Base-by-base conservation (phyloP, 2,113 vertebrate species). In the Dicerorhinus sumatrensis region DNA sequence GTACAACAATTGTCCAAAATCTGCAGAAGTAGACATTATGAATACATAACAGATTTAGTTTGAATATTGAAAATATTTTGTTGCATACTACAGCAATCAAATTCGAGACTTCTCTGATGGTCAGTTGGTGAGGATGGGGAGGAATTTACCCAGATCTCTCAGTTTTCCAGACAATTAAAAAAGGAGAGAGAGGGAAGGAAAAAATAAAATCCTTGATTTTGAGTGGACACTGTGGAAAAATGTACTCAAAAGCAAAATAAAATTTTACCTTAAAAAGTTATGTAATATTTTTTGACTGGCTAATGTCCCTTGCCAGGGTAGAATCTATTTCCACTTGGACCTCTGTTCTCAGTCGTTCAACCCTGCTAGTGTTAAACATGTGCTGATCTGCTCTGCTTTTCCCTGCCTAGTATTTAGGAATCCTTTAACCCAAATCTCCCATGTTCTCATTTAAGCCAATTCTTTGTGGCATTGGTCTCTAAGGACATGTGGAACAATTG, bases 401-500 rank as follows among this genome's bases (percentile, higher is more conserved):
- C 29, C 54, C 33, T 92, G 56, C 10, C 39, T 39, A 16, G 14
- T 81, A 11, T 46, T 54, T 89, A 60, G 69, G 46, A 86, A 16
- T 62, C 51, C 8, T 89, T 8, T 85, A 94, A 72, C 13, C 6
- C 56, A 82, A 33, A 80, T 65, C 23, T 60, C 86, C 84, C 48
- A 36, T 75, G n/a, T 95, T 92, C 69, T 95, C 5, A 65, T 69
- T 89, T 87, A 97, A 77, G 31, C 18, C 54, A 51, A 0, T 75
- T 95, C 90, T 67, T 95, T 75, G 46, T 94, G 95, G 56, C 18
- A 0, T 31, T 91, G 54, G 54, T 56, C 56, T 85, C 58, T 46
- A 31, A 87, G 73, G 83, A 69, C 70, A 73, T 72, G 79, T 97
- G 94, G 79, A 96, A 83, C 33, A 94, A 86, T 60, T 93, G 18